phyloP scores from a whole-genome alignment of 2,888 invertebrate genomes.

The Pristionchus maxplancki region DNA sequence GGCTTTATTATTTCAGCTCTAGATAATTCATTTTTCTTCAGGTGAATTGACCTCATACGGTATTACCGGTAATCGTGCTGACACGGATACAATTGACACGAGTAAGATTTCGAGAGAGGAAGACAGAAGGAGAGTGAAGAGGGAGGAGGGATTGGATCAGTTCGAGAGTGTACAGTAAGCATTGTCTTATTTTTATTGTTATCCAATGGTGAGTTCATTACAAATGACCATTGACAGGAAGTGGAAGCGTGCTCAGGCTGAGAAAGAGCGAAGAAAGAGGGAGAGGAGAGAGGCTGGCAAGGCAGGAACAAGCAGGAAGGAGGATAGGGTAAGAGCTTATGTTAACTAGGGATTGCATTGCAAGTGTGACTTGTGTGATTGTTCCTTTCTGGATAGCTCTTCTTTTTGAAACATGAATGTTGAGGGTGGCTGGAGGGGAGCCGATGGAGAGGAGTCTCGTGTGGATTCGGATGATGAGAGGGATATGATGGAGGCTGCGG shows the following conservation, averaged over 20 bases:
- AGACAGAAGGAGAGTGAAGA: constrained; percentile 55
- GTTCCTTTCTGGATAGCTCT: too few relatives aligned
- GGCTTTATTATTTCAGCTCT: background rate
- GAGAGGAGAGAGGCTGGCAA: constrained; percentile 53
- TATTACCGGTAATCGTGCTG: constrained; percentile 74
- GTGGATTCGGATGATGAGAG: constrained; percentile 66
- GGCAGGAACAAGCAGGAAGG: constrained; percentile 30
- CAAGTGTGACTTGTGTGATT: background rate
- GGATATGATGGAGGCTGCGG: constrained; percentile 60
- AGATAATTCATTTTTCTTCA: background rate
- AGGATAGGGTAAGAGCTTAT: background rate
- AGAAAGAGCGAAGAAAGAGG: constrained; percentile 56
- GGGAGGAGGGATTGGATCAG: constrained; percentile 57
- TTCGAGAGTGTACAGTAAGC: constrained; percentile 49
- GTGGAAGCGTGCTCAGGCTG: constrained; percentile 62
- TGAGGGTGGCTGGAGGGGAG: constrained; percentile 39
- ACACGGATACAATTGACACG: constrained; percentile 67
- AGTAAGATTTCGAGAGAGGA: constrained; percentile 56
- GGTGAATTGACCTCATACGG: constrained; percentile 70
- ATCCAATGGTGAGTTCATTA: background rate
- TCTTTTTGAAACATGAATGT: background rate
- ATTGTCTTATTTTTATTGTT: background rate
- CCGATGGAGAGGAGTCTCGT: constrained; percentile 15
- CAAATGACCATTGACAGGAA: constrained; percentile 44
- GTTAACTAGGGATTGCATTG: background rate